phyloP scores from a whole-genome alignment of 2,113 vertebrate genomes.

The Megaleporinus macrocephalus region DNA sequence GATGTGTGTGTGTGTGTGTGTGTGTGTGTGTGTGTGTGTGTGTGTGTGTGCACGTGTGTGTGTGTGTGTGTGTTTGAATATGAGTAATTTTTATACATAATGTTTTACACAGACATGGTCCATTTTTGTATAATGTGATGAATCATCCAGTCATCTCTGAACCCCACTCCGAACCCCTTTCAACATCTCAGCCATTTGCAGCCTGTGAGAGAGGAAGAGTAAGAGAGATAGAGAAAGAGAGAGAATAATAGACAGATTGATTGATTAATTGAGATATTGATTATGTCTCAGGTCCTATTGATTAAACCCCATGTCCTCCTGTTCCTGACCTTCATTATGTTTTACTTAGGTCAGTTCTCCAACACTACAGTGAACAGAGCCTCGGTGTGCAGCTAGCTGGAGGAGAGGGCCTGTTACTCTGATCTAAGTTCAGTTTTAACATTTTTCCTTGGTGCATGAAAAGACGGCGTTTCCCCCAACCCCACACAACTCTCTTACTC shows the following conservation, averaged over 20 bases:
- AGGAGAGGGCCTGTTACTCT: background rate
- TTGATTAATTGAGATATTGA: background rate
- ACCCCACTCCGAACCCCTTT: constrained; percentile 48
- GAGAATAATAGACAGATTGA: background rate
- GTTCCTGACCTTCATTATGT: background rate
- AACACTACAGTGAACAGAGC: background rate
- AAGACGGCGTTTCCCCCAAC: background rate
- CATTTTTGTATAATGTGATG: constrained; percentile 64
- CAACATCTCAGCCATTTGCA: background rate
- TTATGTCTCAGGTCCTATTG: background rate
- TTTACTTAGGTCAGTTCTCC: background rate
- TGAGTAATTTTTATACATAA: constrained; percentile 48
- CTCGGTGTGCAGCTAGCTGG: background rate
- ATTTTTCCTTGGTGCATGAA: background rate
- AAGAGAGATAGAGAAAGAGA: background rate
- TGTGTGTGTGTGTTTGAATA: constrained; percentile 1
- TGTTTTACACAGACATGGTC: constrained; percentile 20
- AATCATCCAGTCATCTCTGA: constrained; percentile 54
- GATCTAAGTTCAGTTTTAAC: background rate
- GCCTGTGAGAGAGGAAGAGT: constrained; percentile 47
- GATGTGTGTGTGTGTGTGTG: background rate
- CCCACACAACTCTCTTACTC: background rate
- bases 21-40: background rate
- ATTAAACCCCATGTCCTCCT: background rate
- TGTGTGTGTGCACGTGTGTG: background rate